These are phyloP conservation scores for Cordylochernes scorpioides DNA, from an alignment of 2,888 invertebrate species.

Conservation along the genomic window DNA sequence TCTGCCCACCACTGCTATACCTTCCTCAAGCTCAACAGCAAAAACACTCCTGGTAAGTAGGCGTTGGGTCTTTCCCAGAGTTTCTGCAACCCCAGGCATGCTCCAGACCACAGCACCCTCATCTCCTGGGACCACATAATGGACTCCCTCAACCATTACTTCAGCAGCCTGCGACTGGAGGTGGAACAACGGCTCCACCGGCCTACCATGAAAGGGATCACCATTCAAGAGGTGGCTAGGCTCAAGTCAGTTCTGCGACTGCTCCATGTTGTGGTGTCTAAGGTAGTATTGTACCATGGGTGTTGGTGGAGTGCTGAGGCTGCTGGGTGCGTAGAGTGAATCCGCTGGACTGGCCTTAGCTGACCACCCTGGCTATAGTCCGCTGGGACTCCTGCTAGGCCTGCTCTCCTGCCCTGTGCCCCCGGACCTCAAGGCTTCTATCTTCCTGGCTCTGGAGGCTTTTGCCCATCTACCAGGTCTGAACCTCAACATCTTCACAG, in stretches of 20 bases:
- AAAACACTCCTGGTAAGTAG: constrained; percentile 10
- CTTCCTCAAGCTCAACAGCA: constrained; percentile 39
- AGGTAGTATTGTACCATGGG: too few species aligned
- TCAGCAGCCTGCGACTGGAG: constrained; percentile 26
- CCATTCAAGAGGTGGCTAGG: constrained; percentile 55
- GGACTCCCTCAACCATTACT: constrained; percentile 36
- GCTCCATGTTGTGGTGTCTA: constrained; percentile 42
- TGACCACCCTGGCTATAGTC: constrained; percentile 66
- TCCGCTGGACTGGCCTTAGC: constrained; percentile 51
- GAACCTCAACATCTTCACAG: constrained; percentile 56
- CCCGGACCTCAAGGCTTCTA: constrained; percentile 50
- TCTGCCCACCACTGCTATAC: constrained; percentile 52
- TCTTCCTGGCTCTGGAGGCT: constrained; percentile 48
- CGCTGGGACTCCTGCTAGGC: constrained; percentile 48
- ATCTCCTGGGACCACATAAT: constrained; percentile 67
- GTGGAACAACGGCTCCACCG: constrained; percentile 23
- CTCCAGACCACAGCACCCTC: constrained; percentile 21
- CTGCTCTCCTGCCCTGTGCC: constrained; percentile 64
- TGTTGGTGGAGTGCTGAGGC: too few species aligned
- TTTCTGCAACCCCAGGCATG: not conserved
- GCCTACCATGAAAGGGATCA: constrained; percentile 31
- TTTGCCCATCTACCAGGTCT: constrained; percentile 48
- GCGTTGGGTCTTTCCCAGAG: not conserved
- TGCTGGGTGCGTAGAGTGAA: too few species aligned
- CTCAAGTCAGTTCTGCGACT: constrained; percentile 51